A percentile compares a stretch with the other conserved stretches of the same genome.
These are phyloP conservation scores for Acyrthosiphon pisum DNA, from an alignment of 1,140 invertebrate genomes.

Conservation along the genomic window DNA sequence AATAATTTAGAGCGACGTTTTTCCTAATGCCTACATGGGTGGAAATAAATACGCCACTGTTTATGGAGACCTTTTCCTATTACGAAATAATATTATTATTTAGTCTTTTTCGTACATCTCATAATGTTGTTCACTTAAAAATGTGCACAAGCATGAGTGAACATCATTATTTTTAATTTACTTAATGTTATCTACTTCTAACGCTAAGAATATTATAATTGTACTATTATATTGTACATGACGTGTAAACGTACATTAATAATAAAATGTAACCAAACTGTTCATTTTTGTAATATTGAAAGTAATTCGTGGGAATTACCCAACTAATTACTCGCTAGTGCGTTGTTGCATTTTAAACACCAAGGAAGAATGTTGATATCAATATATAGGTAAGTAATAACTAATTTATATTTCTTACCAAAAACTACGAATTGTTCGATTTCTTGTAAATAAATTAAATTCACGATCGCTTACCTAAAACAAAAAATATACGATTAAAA, in stretches of 20 bases:
- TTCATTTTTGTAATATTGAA: not conserved
- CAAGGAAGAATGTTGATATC: not conserved
- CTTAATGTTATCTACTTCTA: not conserved
- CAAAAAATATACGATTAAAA: not conserved
- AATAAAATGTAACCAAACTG: not conserved
- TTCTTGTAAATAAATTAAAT: not conserved
- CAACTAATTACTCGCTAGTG: not conserved
- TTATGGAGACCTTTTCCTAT: not conserved
- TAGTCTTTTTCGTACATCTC: not conserved
- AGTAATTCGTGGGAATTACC: not conserved
- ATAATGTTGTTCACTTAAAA: not conserved
- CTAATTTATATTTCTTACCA: not conserved
- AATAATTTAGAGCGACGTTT: constrained; percentile 4
- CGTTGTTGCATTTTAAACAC: not conserved
- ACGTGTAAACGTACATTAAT: not conserved
- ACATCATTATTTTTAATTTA: not conserved
- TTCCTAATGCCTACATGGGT: not conserved
- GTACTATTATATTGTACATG: too few relatives aligned
- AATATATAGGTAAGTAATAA: not conserved
- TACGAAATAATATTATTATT: not conserved
- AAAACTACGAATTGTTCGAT: not conserved
- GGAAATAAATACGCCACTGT: not conserved
- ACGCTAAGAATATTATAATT: not conserved
- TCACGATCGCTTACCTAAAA: not conserved
- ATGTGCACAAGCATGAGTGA: not conserved